A percentile compares a stretch with the other conserved stretches of the same genome.
Evolutionary conservation across 2,888 invertebrate genomes (phyloP).

Genomic region (Acleris laterana): DNA sequence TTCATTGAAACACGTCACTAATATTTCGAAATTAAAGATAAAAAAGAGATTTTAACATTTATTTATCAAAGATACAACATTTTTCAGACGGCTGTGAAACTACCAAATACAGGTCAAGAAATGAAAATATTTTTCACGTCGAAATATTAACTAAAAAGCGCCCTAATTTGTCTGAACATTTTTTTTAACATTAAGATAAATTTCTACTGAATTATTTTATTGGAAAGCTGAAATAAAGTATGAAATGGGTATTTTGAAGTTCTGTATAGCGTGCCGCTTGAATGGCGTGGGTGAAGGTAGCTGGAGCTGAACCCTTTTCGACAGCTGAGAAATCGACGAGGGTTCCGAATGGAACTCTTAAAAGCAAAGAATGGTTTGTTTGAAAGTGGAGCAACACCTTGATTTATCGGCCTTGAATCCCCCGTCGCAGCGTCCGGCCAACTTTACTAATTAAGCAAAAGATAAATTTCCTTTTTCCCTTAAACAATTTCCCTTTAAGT

Average conservation of each 20-base stretch:
- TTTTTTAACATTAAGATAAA: neutral
- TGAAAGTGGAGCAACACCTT: slow-evolving; percentile 71
- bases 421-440: slow-evolving; percentile 65
- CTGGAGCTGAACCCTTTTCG: slow-evolving; percentile 37
- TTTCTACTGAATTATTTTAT: neutral
- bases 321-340: slow-evolving; percentile 61
- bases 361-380: slow-evolving; percentile 63
- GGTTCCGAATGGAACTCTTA: slow-evolving; percentile 59
- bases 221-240: neutral
- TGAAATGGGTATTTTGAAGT: slow-evolving; percentile 2
- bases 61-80: no score
- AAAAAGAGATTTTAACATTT: no score
- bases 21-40: no score
- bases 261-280: slow-evolving; percentile 8
- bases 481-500: slow-evolving; percentile 75
- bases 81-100: no score
- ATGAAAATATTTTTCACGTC: no score
- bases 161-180: neutral
- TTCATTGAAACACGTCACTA: no score
- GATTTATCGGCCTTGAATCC: slow-evolving; percentile 79
- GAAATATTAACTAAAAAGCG: neutral
- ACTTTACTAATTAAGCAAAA: slow-evolving; percentile 82
- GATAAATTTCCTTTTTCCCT: slow-evolving; percentile 80
- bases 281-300: slow-evolving; percentile 1
- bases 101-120: no score